These are phyloP conservation scores for Drosophila pseudotalamancana DNA, from an alignment of 2,888 invertebrate species.

Conservation along the genomic window DNA sequence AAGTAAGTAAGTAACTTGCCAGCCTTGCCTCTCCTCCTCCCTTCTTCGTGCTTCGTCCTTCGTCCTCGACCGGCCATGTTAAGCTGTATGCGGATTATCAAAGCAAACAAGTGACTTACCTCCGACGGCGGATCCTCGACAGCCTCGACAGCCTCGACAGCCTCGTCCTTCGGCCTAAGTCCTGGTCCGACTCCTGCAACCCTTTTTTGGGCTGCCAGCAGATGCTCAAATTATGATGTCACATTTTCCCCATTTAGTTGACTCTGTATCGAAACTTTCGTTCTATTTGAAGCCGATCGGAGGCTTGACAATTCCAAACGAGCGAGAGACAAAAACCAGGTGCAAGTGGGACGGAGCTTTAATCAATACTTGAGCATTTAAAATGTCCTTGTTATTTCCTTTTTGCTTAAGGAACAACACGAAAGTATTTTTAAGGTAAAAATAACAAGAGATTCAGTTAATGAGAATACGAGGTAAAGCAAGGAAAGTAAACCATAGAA, in stretches of 20 bases:
- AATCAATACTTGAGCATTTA: no score
- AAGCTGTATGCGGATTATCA: slow-evolving; percentile 78
- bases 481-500: neutral
- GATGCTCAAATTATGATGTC: neutral
- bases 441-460: neutral
- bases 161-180: no score
- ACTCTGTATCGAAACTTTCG: neutral
- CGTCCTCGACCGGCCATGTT: slow-evolving; percentile 25
- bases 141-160: neutral
- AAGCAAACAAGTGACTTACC: slow-evolving; percentile 60
- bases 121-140: slow-evolving; percentile 11
- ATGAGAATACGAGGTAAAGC: neutral
- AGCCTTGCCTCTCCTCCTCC: slow-evolving; percentile 18
- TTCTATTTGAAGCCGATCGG: neutral
- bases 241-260: neutral
- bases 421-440: no score
- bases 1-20: slow-evolving; percentile 51
- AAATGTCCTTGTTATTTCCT: no score
- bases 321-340: neutral
- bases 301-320: neutral
- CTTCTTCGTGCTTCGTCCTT: neutral
- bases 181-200: slow-evolving; percentile 6
- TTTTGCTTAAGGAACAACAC: no score
- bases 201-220: slow-evolving; percentile 2
- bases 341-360: no score